Evolutionary conservation across 2,888 invertebrate genomes (phyloP), one percentile per base, ranked within the genome.

Genomic region (Lycocerus yunnanus): DNA sequence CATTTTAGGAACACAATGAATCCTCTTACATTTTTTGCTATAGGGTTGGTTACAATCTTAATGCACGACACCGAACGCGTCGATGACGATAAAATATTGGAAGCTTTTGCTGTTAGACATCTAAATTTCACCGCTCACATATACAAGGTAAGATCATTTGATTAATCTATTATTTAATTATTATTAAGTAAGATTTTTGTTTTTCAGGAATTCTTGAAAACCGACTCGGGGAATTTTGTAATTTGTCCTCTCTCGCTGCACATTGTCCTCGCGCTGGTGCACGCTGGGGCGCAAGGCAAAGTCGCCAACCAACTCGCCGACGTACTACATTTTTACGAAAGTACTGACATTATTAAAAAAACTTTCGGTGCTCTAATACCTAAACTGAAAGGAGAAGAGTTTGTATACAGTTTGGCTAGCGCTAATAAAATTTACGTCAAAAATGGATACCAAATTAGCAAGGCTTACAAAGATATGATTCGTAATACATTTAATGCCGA

Each of bases 341-440:
- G 79, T 27, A 72, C 66, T 65, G 66, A 61, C 2, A 69, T 18
- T 16, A 74, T 74, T n/a, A 59, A 76, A 15, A 4, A 72, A 16
- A 72, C 77, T 14, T 81, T 80, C 72, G 58, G 65, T 21, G 63
- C 76, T 8, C 43, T 82, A 61, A 73, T 74, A 58, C 78, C 81
- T 8, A 59, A 76, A 20, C 72, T 84, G n/a, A n/a, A n/a, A 9
- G 78, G 77, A 15, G 73, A 66, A 11, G 71, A 72, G 6, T 68
- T 76, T 15, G 78, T 80, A 1, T 72, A 80, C 21, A 80, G 78
- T 15, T 77, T 86, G 2, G 74, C 78, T 0, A 77, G 83, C 0
- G 84, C 85, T 11, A 86, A 86, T 74, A 92, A 92, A 79, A 87
- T 95, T 8, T 96, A 91, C 83, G 86, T 93, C 0, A 90, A 90